Evolutionary conservation across 2,888 invertebrate genomes (phyloP), one percentile per base, ranked within the genome.

Genomic region (Mimachlamys varia): DNA sequence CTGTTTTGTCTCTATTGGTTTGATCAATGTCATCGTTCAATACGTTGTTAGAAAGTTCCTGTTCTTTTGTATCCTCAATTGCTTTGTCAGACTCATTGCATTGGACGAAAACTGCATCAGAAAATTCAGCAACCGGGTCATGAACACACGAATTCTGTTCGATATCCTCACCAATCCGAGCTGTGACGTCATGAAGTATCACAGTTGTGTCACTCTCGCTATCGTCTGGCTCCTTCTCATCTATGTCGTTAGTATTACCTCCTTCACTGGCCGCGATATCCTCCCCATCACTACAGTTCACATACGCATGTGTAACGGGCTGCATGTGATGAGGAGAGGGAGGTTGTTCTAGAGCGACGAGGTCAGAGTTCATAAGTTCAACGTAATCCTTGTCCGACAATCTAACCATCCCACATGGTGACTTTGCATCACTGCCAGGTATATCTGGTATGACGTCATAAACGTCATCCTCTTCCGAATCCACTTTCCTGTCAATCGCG

Each of bases 401-500:
- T 33, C n/a, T 19, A 4, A 58, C 7, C 19, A 33, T 27, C 33
- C 22, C 76, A 13, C 7, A 27, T 33, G 27, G 76, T 76, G 76
- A 12, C 0, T 27, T 13, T 33, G 76, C 12, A 33, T 76, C 27
- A 15, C 33, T 33, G 13, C 76, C 33, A 2, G 76, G 76, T 27
- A 76, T 76, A 10, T 76, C 76, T 12, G 76, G 76, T 76, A 76
- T 76, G 76, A 76, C 88, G 19, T 88, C 88, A 37, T 53, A 53
- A 5, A 53, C 37, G 12, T 53, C 76, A 22, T 37, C 49, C 0
- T 88, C n/a, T 87, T 89, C 7, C 44, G 44, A 44, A 44, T 44
- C 88, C 2, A 22, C 53, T 89, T 91, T 76, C 27, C 27, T 27
- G 13, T 88, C 44, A 13, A 19, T 62, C 37, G 62, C 49, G 22